These are phyloP conservation scores for Bubo scandiacus DNA, from an alignment of 2,113 vertebrate genomes.

Conservation along the genomic window DNA sequence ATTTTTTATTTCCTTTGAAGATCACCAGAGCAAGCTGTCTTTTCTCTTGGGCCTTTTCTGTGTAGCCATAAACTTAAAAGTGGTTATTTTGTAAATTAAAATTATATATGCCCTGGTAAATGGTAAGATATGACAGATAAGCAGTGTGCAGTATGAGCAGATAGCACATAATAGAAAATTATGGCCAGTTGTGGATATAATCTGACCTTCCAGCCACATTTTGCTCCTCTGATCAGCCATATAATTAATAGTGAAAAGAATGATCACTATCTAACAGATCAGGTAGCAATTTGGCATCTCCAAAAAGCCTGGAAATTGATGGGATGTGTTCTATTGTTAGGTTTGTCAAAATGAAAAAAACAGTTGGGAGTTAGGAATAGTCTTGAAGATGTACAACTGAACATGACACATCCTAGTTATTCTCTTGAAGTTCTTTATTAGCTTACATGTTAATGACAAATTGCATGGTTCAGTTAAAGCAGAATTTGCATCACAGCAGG, in stretches of 20 bases:
- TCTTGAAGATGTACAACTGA: neutral
- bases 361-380: neutral
- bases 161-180: neutral
- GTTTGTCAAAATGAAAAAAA: neutral
- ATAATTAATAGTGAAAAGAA: neutral
- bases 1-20: neutral
- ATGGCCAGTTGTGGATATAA: neutral
- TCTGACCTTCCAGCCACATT: neutral
- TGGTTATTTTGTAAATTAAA: neutral
- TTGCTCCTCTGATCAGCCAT: neutral
- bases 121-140: neutral
- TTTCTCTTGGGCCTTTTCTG: neutral
- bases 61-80: neutral
- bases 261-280: neutral
- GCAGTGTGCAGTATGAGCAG: neutral
- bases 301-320: neutral
- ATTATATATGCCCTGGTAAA: neutral
- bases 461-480: neutral
- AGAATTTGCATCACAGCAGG: neutral
- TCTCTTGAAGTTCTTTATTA: neutral
- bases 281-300: neutral
- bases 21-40: neutral
- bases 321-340: neutral
- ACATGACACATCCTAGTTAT: neutral
- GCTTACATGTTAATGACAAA: neutral